A percentile compares a stretch with the other conserved stretches of the same genome.
phyloP scores from a whole-genome alignment of 2,113 vertebrate genomes.

The Bungarus multicinctus region DNA sequence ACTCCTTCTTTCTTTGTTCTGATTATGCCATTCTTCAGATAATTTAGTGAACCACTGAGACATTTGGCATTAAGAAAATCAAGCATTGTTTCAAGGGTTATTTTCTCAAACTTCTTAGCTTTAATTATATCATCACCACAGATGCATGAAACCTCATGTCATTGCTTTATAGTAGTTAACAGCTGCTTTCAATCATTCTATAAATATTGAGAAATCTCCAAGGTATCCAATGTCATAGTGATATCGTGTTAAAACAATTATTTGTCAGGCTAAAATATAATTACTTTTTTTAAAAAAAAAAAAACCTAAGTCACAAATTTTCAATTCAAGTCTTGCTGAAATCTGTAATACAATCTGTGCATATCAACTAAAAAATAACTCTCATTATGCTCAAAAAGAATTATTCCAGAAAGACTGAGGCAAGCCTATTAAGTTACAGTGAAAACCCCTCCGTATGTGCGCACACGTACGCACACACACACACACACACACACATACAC shows the following conservation, averaged over 20 bases:
- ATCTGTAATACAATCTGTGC: background rate
- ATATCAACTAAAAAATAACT: background rate
- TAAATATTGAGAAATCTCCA: background rate
- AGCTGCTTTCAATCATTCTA: background rate
- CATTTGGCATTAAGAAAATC: background rate
- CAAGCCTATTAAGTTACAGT: background rate
- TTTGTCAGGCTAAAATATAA: background rate
- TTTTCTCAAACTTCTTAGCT: background rate
- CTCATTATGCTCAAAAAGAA: background rate
- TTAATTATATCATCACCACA: background rate
- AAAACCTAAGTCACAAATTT: background rate
- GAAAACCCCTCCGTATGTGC: background rate
- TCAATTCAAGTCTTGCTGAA: background rate
- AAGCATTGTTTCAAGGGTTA: background rate
- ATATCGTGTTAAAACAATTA: background rate
- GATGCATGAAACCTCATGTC: background rate
- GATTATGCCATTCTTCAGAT: background rate
- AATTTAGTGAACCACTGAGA: background rate
- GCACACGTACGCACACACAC: rapidly evolving
- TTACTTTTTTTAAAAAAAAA: background rate
- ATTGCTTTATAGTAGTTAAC: background rate
- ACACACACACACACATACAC: no score
- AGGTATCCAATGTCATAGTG: background rate
- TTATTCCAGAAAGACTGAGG: background rate
- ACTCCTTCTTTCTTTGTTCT: background rate